Evolutionary conservation across 2,113 vertebrate species (phyloP), one percentile per base, ranked within the genome.

Genomic region (Candoia aspera): DNA sequence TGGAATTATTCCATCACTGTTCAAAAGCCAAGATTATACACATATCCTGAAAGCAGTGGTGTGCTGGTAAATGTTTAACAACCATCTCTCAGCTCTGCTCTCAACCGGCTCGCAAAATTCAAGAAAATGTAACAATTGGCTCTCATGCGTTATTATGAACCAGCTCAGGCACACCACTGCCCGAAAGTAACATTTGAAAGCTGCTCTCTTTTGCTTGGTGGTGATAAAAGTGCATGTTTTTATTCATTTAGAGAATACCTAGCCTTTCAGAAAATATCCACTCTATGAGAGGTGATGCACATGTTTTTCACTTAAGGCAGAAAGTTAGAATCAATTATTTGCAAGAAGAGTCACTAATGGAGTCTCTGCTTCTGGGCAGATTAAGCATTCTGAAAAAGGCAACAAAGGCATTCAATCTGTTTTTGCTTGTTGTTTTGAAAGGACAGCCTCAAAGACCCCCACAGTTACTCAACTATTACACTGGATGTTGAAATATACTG

Each of bases 261-360:
- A 15, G 5, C 92, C 93, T 89, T 94, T 87, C 46, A 92, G 42
- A 91, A 92, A 94, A 79, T 24, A 92, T 89, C 84, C 64, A 89
- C 29, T 26, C 1, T 8, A 87, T 89, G 29, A 90, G 60, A 92
- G 88, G 10, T 57, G 89, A 86, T 91, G 10, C 73, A 53, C 29
- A 37, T 9, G 42, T 19, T 84, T 64, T 55, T 87, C n/a, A 58
- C 12, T 3, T 29, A 88, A 54, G 42, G 29, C 37, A 93, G 24
- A 90, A 6, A 83, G 6, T 59, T 42, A 88, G 23, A 29, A 24
- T 6, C 58, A 89, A 89, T 1, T 64, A 49, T 64, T 89, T 92
- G n/a, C 54, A 64, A 42, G 23, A 86, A 73, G 59, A 89, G 33
- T 24, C 59, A 58, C 26, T 87, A 8, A 57, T 93, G 91, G 62